Evolutionary conservation across 2,113 vertebrate species (phyloP).

Genomic region (Pyrgilauda ruficollis): DNA sequence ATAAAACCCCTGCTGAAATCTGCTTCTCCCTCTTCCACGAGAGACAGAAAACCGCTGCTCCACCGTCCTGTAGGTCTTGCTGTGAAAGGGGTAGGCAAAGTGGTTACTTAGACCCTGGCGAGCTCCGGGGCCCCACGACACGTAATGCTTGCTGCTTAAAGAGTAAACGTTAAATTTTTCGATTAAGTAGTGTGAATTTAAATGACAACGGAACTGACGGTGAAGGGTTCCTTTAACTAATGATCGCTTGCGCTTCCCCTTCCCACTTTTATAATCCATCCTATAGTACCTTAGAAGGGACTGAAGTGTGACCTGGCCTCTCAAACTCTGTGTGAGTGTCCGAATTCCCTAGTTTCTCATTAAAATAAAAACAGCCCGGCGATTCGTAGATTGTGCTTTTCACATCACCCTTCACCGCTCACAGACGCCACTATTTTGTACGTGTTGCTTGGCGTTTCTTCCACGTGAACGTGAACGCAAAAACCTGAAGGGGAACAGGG

Average conservation of each 20-base stretch:
- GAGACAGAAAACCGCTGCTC: neutral
- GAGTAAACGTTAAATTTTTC: conserved; percentile 10
- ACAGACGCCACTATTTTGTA: neutral
- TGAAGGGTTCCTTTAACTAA: neutral
- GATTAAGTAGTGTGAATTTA: neutral
- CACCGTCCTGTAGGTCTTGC: neutral
- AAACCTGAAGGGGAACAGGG: neutral
- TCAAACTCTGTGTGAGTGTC: neutral
- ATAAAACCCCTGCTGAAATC: fast-evolving
- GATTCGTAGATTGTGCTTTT: neutral
- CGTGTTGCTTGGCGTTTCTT: neutral
- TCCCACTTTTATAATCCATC: neutral
- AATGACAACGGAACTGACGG: neutral
- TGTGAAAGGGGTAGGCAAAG: neutral
- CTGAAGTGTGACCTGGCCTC: neutral
- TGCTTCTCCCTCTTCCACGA: neutral
- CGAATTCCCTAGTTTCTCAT: neutral
- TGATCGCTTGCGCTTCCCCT: neutral
- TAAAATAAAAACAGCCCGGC: neutral
- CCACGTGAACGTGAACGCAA: neutral
- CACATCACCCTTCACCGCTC: neutral
- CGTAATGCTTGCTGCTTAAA: neutral
- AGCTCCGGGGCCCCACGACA: neutral
- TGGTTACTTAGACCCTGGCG: neutral
- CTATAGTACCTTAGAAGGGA: neutral